A percentile compares a stretch with the other conserved stretches of the same genome.
Conservation (phyloP, 1,140 invertebrate genomes). For the Bombus vancouverensis region DNA sequence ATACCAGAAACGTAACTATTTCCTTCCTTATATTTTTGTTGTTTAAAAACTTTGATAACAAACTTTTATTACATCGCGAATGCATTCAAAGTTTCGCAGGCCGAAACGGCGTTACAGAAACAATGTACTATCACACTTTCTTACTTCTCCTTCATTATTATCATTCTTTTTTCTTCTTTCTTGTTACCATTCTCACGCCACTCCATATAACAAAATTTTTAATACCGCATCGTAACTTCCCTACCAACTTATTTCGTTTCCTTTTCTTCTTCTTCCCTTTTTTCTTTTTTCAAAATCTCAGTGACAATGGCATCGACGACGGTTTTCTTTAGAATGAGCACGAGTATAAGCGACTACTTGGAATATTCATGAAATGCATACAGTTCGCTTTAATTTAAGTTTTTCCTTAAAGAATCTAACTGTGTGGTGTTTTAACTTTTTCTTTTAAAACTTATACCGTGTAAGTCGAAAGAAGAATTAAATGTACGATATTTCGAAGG, state of each 20-base stretch:
- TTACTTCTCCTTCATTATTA: slow-evolving; percentile 11
- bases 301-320: slow-evolving; percentile 52
- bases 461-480: neutral
- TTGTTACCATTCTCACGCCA: slow-evolving; percentile 21
- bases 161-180: neutral
- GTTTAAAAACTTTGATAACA: slow-evolving; percentile 23
- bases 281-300: slow-evolving; percentile 34
- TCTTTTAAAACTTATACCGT: neutral
- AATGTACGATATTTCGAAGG: neutral
- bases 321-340: slow-evolving; percentile 30
- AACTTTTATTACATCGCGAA: slow-evolving; percentile 35
- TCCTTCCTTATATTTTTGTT: neutral
- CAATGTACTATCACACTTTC: slow-evolving; percentile 1
- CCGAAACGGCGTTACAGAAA: slow-evolving; percentile 4
- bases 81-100: neutral
- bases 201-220: slow-evolving; percentile 28
- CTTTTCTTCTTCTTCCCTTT: slow-evolving; percentile 15
- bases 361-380: slow-evolving; percentile 46
- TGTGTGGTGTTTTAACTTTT: slow-evolving; percentile 32
- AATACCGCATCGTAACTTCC: neutral
- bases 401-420: slow-evolving; percentile 39
- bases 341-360: slow-evolving; percentile 29
- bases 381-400: slow-evolving; percentile 33
- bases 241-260: neutral
- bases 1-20: neutral